A percentile compares a stretch with the other conserved stretches of the same genome.
Evolutionary conservation across 2,113 vertebrate genomes (phyloP).

Genomic region (Condylura cristata): DNA sequence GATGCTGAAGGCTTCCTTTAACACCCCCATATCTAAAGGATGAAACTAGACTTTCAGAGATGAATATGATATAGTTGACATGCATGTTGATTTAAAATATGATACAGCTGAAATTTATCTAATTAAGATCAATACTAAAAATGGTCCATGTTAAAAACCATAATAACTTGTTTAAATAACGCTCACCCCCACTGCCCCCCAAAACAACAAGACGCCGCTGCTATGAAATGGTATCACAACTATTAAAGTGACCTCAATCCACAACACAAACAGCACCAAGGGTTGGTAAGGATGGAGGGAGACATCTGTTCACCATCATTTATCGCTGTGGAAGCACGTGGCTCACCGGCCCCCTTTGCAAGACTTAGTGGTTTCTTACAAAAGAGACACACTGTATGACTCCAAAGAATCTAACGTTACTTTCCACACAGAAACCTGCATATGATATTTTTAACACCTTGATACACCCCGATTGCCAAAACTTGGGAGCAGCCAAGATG

Average conservation of each 20-base stretch:
- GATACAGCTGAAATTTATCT: too few relatives aligned
- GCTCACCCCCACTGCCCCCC: neutral
- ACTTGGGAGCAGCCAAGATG: neutral
- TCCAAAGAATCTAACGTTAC: too few relatives aligned
- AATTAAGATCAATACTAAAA: too few relatives aligned
- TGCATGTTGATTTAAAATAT: too few relatives aligned
- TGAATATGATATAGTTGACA: too few relatives aligned
- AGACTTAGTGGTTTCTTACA: neutral
- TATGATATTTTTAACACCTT: neutral
- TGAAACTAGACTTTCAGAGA: too few relatives aligned
- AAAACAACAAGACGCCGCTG: neutral
- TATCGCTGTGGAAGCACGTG: fast-evolving
- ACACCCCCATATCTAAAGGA: too few relatives aligned
- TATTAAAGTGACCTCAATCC: neutral
- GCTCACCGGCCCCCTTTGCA: neutral
- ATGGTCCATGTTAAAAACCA: too few relatives aligned
- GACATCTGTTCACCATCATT: neutral
- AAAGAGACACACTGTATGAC: too few relatives aligned
- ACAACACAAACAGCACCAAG: neutral
- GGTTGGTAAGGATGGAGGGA: too few relatives aligned
- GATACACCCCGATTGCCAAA: neutral
- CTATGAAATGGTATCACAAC: too few relatives aligned
- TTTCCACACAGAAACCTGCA: neutral
- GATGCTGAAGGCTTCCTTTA: neutral
- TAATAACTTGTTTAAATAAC: too few relatives aligned